A percentile compares a stretch with the other conserved stretches of the same genome.
Evolutionary conservation across 2,797 vertebrate genomes (phyloP).

Genomic region (Furcifer pardalis): DNA sequence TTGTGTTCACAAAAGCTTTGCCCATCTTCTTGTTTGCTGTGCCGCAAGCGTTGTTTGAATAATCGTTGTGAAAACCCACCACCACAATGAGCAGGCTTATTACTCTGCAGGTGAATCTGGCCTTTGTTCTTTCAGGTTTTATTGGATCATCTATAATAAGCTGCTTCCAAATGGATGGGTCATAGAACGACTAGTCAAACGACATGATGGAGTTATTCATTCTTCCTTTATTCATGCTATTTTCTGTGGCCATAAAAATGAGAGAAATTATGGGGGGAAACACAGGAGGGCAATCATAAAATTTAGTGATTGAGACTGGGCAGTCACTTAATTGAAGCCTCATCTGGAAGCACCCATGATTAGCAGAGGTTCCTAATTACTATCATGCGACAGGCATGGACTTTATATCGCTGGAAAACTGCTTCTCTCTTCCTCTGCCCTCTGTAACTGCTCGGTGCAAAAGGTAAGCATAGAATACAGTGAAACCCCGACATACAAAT

Average conservation of each 20-base stretch:
- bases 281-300: no score
- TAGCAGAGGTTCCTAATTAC: slow-evolving; percentile 10
- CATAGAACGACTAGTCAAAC: background rate
- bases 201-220: background rate
- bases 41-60: no score
- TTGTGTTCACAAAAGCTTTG: background rate
- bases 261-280: background rate
- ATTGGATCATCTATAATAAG: slow-evolving; percentile 3
- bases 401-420: background rate
- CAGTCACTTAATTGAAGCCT: background rate
- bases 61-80: background rate
- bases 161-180: background rate
- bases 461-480: no score
- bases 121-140: slow-evolving; percentile 33
- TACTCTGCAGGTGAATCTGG: background rate
- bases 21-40: background rate
- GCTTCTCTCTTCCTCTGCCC: background rate
- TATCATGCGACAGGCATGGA: background rate
- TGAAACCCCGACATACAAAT: no score
- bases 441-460: slow-evolving; percentile 6
- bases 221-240: no score
- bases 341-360: background rate
- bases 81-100: no score
- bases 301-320: background rate
- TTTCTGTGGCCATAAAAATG: background rate